These are phyloP conservation scores for Branchipolynoe longqiensis DNA, from an alignment of 2,888 invertebrate species.

Conservation along the genomic window DNA sequence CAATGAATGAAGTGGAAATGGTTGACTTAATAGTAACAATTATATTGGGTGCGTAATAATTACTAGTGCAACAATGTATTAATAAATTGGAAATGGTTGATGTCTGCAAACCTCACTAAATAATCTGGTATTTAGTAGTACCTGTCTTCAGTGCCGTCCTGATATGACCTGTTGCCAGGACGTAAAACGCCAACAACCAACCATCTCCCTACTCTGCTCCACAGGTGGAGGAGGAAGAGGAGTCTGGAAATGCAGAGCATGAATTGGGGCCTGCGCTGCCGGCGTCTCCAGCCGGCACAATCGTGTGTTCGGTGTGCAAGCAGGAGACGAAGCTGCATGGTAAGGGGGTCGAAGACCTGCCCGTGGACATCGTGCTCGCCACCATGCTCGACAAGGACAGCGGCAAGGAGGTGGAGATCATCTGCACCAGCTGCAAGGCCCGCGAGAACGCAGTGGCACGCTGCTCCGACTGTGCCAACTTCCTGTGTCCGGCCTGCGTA, in stretches of 20 bases:
- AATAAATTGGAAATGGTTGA: too few species aligned
- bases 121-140: too few species aligned
- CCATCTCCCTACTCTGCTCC: too few species aligned
- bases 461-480: conserved; percentile 96
- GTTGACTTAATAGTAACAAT: too few species aligned
- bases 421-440: conserved; percentile 96
- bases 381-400: conserved; percentile 83
- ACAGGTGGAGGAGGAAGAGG: conserved; percentile 81
- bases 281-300: conserved; percentile 69
- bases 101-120: too few species aligned
- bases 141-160: too few species aligned
- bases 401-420: conserved; percentile 87
- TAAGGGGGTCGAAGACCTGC: conserved; percentile 87
- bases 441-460: conserved; percentile 96
- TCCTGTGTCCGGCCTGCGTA: conserved; percentile 95
- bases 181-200: too few species aligned
- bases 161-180: too few species aligned
- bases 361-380: conserved; percentile 92
- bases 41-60: too few species aligned
- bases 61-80: too few species aligned
- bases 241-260: conserved; percentile 75
- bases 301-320: conserved; percentile 86
- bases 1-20: too few species aligned
- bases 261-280: conserved; percentile 7
- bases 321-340: conserved; percentile 87